phyloP scores from a whole-genome alignment of 2,888 invertebrate species.

The Synergus laeviventris region DNA sequence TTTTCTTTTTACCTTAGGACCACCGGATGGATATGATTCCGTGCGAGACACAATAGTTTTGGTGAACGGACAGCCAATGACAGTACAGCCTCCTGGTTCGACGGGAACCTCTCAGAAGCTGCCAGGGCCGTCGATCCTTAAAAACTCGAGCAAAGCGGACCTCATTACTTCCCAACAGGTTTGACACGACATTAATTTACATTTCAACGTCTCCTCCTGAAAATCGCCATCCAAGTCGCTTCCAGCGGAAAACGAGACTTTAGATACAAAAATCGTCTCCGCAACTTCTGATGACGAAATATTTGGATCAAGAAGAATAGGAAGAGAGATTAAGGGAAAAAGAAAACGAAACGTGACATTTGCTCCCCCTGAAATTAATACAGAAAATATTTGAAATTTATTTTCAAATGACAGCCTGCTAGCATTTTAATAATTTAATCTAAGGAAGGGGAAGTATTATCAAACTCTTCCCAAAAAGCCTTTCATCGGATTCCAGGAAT shows the following conservation, averaged over 20 bases:
- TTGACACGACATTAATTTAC: conserved; percentile 26
- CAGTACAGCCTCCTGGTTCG: conserved; percentile 63
- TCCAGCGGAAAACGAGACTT: not conserved
- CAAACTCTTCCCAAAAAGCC: not conserved
- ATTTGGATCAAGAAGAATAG: not conserved
- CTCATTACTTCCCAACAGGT: conserved; percentile 69
- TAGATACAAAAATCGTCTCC: conserved; percentile 4
- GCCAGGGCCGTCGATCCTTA: conserved; percentile 73
- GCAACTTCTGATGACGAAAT: not conserved
- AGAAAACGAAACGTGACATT: conserved; percentile 10
- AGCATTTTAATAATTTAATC: not conserved
- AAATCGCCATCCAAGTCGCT: conserved; percentile 9
- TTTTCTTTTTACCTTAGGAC: conserved; percentile 54
- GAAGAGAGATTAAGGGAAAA: not conserved
- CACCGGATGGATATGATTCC: conserved; percentile 75
- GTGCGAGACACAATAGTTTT: conserved; percentile 77
- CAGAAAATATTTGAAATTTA: conserved; percentile 7
- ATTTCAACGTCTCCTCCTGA: not conserved
- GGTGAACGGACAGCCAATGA: conserved; percentile 76
- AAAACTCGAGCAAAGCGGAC: conserved; percentile 73
- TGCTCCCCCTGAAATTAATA: not conserved
- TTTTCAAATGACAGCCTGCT: not conserved
- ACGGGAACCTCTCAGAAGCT: conserved; percentile 65
- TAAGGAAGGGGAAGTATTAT: not conserved
- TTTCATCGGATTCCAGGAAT: not conserved